Conservation (phyloP, 2,888 invertebrate species). For the Pandemis heparana region DNA sequence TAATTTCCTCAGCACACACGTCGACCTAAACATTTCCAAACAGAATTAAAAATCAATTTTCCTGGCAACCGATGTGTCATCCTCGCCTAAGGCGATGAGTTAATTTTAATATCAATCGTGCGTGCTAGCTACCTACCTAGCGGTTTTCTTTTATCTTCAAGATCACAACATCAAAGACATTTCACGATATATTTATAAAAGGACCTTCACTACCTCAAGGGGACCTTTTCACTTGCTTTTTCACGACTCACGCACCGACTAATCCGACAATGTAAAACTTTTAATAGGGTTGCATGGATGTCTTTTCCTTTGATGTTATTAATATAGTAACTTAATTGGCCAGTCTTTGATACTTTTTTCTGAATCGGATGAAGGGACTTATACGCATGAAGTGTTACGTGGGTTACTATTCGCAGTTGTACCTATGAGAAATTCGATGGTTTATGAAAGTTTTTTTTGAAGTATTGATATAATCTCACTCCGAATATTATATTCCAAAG, state of each 20-base stretch:
- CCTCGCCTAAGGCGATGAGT: constrained; percentile 22
- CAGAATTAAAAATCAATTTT: constrained; percentile 22
- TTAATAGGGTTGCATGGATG: constrained; percentile 11
- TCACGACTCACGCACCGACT: not conserved
- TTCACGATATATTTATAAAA: constrained; percentile 2
- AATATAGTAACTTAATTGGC: not conserved
- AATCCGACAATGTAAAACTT: constrained; percentile 10
- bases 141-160: constrained; percentile 10
- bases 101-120: constrained; percentile 27
- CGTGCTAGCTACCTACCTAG: constrained; percentile 1
- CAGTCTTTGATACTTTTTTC: not conserved
- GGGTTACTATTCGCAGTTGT: too few relatives aligned
- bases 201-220: constrained; percentile 11
- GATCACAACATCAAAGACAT: constrained; percentile 20
- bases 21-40: not conserved
- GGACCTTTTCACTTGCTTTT: constrained; percentile 19
- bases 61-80: constrained; percentile 17
- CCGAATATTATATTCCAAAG: too few relatives aligned
- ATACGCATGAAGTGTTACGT: too few relatives aligned
- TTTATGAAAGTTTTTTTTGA: too few relatives aligned
- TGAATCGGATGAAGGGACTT: too few relatives aligned
- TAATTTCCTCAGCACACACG: not conserved
- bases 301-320: constrained; percentile 10
- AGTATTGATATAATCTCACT: too few relatives aligned
- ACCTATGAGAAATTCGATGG: too few relatives aligned